Conservation (phyloP, 2,888 invertebrate species). For the Sphecodes monilicornis region DNA sequence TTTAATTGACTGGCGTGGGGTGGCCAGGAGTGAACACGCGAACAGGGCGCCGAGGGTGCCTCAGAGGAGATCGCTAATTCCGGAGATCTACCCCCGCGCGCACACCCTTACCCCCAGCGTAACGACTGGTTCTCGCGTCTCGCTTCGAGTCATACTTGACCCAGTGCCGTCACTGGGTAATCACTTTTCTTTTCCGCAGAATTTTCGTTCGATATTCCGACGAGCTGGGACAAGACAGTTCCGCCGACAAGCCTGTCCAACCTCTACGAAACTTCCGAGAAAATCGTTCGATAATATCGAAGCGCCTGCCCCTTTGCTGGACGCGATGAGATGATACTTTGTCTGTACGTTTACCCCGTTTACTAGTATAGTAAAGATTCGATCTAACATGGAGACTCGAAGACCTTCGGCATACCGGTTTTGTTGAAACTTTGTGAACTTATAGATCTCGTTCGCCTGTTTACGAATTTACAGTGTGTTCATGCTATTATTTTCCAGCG, state of each 20-base stretch:
- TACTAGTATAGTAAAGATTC: too few species aligned
- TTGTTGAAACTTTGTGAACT: too few species aligned
- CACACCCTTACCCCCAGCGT: slow-evolving; percentile 21
- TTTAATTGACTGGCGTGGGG: not conserved
- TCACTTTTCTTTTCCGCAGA: slow-evolving; percentile 51
- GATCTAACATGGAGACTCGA: too few species aligned
- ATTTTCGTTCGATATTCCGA: slow-evolving; percentile 44
- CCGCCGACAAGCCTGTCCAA: not conserved
- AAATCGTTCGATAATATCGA: slow-evolving; percentile 30
- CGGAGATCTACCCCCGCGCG: not conserved
- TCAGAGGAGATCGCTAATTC: slow-evolving; percentile 43
- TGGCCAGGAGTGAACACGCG: slow-evolving; percentile 14
- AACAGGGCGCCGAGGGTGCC: not conserved
- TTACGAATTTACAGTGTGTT: too few species aligned
- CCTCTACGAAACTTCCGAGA: slow-evolving; percentile 19
- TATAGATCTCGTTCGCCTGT: too few species aligned
- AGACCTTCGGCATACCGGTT: too few species aligned
- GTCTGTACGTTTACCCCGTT: not conserved
- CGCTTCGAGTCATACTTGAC: slow-evolving; percentile 53
- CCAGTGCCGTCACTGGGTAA: slow-evolving; percentile 42
- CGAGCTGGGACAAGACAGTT: slow-evolving; percentile 7
- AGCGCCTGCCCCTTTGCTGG: not conserved
- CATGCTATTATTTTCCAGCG: too few species aligned
- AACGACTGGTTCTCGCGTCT: slow-evolving; percentile 46
- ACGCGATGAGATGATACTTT: not conserved